phyloP scores from a whole-genome alignment of 2,797 vertebrate species.

The Sebastes cheni region DNA sequence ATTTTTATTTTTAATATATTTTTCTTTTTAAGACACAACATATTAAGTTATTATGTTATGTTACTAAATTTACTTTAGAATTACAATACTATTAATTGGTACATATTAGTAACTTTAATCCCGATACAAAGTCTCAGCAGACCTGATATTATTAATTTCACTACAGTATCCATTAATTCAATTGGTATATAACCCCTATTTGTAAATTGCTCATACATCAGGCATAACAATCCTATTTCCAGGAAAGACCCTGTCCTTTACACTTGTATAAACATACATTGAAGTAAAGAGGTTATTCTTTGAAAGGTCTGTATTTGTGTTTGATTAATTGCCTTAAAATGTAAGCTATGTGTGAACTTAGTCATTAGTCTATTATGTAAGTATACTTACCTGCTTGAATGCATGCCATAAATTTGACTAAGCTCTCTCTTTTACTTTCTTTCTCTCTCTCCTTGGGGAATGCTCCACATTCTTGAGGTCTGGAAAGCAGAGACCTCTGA shows the following conservation, averaged over 20 bases:
- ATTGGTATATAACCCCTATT: background rate
- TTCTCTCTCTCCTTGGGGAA: constrained; percentile 8
- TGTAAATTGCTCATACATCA: background rate
- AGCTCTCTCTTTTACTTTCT: background rate
- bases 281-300: background rate
- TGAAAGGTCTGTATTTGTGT: background rate
- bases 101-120: background rate
- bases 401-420: constrained; percentile 6
- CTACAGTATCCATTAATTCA: background rate
- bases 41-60: background rate
- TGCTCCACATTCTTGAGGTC: constrained; percentile 51
- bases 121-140: background rate
- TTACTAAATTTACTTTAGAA: background rate
- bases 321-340: background rate
- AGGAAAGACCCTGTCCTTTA: background rate
- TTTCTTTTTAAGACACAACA: background rate
- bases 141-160: background rate
- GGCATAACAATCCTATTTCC: background rate
- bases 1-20: background rate
- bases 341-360: background rate
- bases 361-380: background rate
- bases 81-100: background rate
- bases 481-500: constrained; percentile 49
- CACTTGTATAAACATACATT: background rate
- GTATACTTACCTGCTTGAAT: background rate